Evolutionary conservation across 2,797 vertebrate genomes (phyloP), one percentile per base, ranked within the genome.

Genomic region (Tamandua tetradactyla): DNA sequence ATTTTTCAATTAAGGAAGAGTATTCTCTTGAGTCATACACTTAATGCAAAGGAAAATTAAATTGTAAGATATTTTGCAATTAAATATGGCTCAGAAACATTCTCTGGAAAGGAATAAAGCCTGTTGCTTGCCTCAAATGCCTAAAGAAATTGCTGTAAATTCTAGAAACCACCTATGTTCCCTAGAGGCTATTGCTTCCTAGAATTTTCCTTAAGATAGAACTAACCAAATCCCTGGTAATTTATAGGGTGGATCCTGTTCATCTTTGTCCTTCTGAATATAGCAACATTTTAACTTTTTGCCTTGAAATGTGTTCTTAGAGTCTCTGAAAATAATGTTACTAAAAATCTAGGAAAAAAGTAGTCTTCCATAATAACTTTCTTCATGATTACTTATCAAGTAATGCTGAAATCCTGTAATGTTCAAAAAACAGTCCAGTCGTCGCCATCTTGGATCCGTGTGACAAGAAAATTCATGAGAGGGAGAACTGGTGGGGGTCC

Each of bases 11-110:
- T 75, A 57, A 61, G 40, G 10, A 86, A 93, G 35, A 87, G 84
- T 87, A 52, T 59, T 47, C 15, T 87, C 35, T 87, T 78, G 87
- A 92, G 49, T 92, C 59, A 94, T 44, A 90, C 5, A 80, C 17
- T 66, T 85, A 96, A 89, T 80, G 35, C 32, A 87, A 93, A 92
- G 40, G 20, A 93, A 87, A 87, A 87, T 85, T 91, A 94, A 92
- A 52, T 32, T 92, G 10, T 55, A 52, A 87, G 64, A 27, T 61
- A 25, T 89, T 87, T 93, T 72, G 37, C 85, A 95, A 85, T 66
- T 85, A 92, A 85, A 79, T 25, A 10, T 69, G 59, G 75, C 52
- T 90, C n/a, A 79, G 85, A 94, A 93, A 82, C 62, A 87, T 78
- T 85, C 32, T 94, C 88, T 83, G 57, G 81, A 74, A 93, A 81